These are phyloP conservation scores for Eulithis testata DNA, from an alignment of 2,888 invertebrate genomes.

Conservation along the genomic window DNA sequence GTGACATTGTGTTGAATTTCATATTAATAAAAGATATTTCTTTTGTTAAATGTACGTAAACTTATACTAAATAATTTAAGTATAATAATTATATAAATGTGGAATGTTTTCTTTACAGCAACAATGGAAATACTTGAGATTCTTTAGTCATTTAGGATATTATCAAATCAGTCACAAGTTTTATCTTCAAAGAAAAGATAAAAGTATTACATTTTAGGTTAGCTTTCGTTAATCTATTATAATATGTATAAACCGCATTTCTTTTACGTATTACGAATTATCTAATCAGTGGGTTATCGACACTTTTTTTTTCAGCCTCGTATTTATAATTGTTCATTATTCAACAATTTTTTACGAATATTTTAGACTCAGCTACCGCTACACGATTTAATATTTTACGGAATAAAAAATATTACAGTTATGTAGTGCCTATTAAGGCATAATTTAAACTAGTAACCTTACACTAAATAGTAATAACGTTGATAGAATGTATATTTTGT, in stretches of 20 bases:
- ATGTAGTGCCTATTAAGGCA: neutral
- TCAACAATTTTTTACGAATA: neutral
- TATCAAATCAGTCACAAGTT: constrained; percentile 14
- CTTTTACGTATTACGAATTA: constrained; percentile 16
- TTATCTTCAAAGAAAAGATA: constrained; percentile 1
- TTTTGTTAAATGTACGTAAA: constrained; percentile 5
- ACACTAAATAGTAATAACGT: neutral
- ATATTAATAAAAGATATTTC: neutral
- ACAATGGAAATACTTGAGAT: constrained; percentile 20
- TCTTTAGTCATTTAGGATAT: constrained; percentile 11
- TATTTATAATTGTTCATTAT: neutral
- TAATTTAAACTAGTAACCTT: neutral
- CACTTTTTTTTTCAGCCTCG: constrained; percentile 15
- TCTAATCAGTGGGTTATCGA: constrained; percentile 29
- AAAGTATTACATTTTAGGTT: neutral
- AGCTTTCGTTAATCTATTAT: neutral
- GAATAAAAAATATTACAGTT: neutral
- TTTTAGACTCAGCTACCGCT: constrained; percentile 16
- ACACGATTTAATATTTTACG: neutral
- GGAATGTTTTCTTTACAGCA: constrained; percentile 20
- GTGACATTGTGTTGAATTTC: constrained; percentile 4
- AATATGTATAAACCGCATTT: neutral
- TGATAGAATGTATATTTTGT: neutral
- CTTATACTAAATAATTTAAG: constrained; percentile 7
- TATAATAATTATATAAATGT: neutral